Evolutionary conservation across 1,140 invertebrate species (phyloP), one percentile per base, ranked within the genome.

Genomic region (Calliopsis andreniformis): DNA sequence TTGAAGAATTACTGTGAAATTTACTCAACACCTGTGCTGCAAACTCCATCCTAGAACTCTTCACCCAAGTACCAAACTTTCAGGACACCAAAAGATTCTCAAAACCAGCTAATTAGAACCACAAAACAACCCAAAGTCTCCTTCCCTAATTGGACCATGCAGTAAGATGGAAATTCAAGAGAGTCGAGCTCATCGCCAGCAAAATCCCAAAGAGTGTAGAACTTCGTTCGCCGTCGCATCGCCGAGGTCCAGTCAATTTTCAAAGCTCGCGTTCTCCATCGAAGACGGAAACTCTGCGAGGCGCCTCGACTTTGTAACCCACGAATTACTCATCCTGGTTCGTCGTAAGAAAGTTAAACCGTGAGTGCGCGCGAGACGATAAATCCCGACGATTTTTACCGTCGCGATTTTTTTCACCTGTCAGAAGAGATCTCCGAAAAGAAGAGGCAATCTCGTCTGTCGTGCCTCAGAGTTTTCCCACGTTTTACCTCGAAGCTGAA

Each of bases 351-450:
- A 39, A 14, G n/a, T 30, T 8, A 1, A n/a, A 7, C 35, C 28
- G 25, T 28, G 30, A 5, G 45, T 23, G 18, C 10, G 2, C 16
- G 16, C 14, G 51, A 32, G n/a, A 43, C 28, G 30, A 70, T 70
- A 49, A 61, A 49, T 49, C 56, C 16, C 45, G 45, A 28, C 20
- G 45, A 62, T 47, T 66, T 67, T 58, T 20, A 58, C 28, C 12
- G 53, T 5, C 42, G 51, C 49, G 42, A 47, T 43, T 51, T 16
- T 51, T 16, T 23, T 43, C 66, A 16, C 18, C 20, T 8, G 18
- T 43, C 35, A 0, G 35, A 14, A 18, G 5, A 5, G 23, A 32
- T 12, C 4, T 3, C 43, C n/a, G 39, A 23, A 45, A 61, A 23
- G n/a, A 10, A 14, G 30, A 3, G 32, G 6, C 23, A 18, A 51